phyloP scores from a whole-genome alignment of 2,888 invertebrate species.

The Tanypteryx hageni region DNA sequence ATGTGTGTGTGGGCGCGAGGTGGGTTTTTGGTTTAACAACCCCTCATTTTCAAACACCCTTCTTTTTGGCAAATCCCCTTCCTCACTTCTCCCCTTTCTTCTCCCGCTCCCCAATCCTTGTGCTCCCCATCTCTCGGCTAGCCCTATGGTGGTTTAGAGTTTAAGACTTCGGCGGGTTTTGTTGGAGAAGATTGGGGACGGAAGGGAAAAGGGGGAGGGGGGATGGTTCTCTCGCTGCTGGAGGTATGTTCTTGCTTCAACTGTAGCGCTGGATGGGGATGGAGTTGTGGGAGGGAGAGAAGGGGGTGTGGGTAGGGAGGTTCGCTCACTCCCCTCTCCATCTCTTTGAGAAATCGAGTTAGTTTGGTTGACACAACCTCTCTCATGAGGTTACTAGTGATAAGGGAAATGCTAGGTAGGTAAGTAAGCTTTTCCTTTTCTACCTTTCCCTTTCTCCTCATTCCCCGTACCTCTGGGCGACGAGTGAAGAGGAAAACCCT shows the following conservation, averaged over 20 bases:
- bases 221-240: background rate
- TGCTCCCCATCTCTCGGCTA: background rate
- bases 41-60: no score
- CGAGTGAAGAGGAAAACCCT: background rate
- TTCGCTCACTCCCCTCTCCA: background rate
- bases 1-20: background rate
- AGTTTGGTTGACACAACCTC: constrained; percentile 50
- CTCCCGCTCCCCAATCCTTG: background rate
- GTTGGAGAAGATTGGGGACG: background rate
- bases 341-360: constrained; percentile 36
- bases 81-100: background rate
- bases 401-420: constrained; percentile 25
- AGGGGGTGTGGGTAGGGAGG: background rate
- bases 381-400: constrained; percentile 41
- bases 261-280: background rate
- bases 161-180: constrained; percentile 43
- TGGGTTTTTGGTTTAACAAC: no score
- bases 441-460: background rate
- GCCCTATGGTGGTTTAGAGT: background rate
- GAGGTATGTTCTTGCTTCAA: constrained; percentile 6
- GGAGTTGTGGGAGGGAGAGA: no score
- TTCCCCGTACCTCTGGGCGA: background rate
- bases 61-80: no score
- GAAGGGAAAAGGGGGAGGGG: background rate
- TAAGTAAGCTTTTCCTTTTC: background rate